These are phyloP conservation scores for Amblyornis subalaris DNA, from an alignment of 2,113 vertebrate species.

Conservation along the genomic window DNA sequence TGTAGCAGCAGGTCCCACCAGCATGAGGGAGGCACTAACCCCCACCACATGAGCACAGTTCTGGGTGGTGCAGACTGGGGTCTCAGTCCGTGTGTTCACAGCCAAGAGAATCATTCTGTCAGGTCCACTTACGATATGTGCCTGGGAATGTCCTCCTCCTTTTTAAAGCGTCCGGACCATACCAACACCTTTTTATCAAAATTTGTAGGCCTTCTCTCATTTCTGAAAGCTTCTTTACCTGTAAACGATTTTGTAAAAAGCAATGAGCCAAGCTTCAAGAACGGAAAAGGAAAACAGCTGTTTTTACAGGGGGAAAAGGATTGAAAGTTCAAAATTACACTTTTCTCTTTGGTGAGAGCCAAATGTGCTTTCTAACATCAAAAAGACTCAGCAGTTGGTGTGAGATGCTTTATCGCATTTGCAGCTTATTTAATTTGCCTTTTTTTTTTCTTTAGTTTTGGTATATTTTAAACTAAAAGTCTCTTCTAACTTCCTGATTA, in stretches of 20 bases:
- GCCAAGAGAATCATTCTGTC: not conserved
- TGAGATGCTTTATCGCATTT: not conserved
- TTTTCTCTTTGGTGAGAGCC: not conserved
- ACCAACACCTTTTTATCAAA: conserved; percentile 55
- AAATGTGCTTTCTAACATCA: not conserved
- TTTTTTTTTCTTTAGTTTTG: not conserved
- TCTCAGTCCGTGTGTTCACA: not conserved
- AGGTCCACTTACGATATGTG: conserved; percentile 35
- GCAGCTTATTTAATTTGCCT: not conserved
- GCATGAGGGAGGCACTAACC: not conserved
- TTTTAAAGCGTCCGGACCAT: conserved; percentile 56
- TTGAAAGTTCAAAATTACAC: not conserved
- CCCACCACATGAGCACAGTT: not conserved
- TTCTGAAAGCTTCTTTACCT: not conserved
- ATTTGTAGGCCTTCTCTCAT: conserved; percentile 15
- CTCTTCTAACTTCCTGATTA: not conserved
- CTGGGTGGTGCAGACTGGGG: not conserved
- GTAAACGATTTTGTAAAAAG: not conserved
- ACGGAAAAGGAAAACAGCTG: not conserved
- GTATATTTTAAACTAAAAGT: not conserved
- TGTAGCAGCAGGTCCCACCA: not conserved
- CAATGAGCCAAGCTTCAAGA: not conserved
- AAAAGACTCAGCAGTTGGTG: not conserved
- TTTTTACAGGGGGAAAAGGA: not conserved
- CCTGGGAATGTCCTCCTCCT: conserved; percentile 45